Evolutionary conservation across 2,888 invertebrate genomes (phyloP), one percentile per base, ranked within the genome.

Genomic region (Mythimna pallens): DNA sequence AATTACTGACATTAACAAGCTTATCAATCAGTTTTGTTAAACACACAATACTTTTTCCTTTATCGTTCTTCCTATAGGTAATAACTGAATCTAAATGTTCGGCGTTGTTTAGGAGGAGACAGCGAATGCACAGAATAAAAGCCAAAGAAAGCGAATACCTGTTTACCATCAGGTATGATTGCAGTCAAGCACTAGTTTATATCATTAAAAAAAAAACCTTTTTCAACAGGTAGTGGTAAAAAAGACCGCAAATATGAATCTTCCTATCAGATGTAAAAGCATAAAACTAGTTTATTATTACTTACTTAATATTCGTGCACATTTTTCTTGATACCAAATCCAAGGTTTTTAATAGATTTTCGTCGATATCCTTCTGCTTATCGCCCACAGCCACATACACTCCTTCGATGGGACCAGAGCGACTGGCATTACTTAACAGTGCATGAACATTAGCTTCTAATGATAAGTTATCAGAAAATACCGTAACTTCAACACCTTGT

Each of bases 261-360:
- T 50, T 50, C 50, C 0, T 20, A 20, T 55, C 0, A 47, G 47
- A 47, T 17, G 3, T 14, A 57, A 30, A 17, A 30, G 17, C 17
- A 9, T 52, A 9, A 52, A 52, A 52, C 3, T 4, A 9, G 20
- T n/a, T 52, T n/a, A n/a, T 47, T 47, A 17, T n/a, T n/a, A 34
- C 83, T 82, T 66, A 80, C 80, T 73, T 80, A 47, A 82, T 55
- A 54, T 70, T 34, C 12, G 40, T 7, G 52, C 81, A 72, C 25
- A 81, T 52, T 61, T 72, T 76, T 58, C 81, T 83, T 30, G 70
- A 71, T 34, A 61, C 30, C 25, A 30, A 36, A 59, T 81, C 84
- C 52, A 81, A 70, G 17, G 25, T 54, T 2, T 25, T 59, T 2
- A 82, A 34, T 14, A 79, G 12, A 17, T 12, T n/a, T 52, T 79